Base-by-base conservation (phyloP, 1,140 invertebrate species). In the Holcopasites calliopsidis region DNA sequence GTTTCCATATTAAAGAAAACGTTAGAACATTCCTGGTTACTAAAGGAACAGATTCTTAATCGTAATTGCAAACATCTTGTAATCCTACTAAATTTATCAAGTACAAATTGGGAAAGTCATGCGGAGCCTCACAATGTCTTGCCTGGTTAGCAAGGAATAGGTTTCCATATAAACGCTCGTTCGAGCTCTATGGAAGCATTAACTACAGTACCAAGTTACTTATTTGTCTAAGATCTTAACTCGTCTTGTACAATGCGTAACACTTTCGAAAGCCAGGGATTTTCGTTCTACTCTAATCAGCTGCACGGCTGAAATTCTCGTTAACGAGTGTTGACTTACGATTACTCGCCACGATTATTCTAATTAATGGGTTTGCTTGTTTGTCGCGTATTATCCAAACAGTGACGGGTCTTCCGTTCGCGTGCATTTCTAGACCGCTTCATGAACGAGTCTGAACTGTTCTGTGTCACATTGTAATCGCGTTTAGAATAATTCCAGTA, bases 321-420 rank as follows among this genome's bases (percentile, higher is more conserved):
- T 21, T 58, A 58, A 58, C 55, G 33, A 58, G 33, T 58, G 55
- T 58, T 58, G 55, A 58, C 55, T n/a, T 13, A 40, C 33, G 55
- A 58, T 58, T 38, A 38, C 55, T n/a, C 55, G 18, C 55, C 18
- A 10, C n/a, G 33, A 58, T 58, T 58, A 55, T 55, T 55, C 52
- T 26, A 55, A 55, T 55, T 55, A 55, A 55, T 26, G 52, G 13
- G 52, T 33, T 55, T 33, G 7, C 52, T 26, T 26, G 2, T 26
- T 33, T 55, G 11, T 11, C 5, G 2, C 6, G 33, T 38, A 40
- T 61, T 61, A 61, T 38, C 26, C 42, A 10, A 38, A 38, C 16
- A 21, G 42, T 23, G 11, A 10, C 3, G 23, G 11, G 6, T 1
- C 7, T 6, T 16, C 50, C 1, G n/a, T n/a, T n/a, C 26, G 26